These are phyloP conservation scores for Colistium nudipinnis DNA, from an alignment of 2,113 vertebrate species.

Conservation along the genomic window DNA sequence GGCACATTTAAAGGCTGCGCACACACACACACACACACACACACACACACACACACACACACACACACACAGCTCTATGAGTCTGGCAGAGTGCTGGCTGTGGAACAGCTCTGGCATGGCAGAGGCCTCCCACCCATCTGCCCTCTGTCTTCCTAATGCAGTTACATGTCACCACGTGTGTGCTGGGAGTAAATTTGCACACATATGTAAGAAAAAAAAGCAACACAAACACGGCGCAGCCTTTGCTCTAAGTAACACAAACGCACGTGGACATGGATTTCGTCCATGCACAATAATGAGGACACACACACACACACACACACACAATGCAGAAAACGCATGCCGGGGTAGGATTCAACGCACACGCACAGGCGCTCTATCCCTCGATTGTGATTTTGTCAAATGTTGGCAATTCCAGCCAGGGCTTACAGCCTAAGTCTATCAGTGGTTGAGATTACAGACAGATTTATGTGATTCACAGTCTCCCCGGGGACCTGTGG, in stretches of 20 bases:
- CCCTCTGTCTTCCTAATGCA: constrained; percentile 71
- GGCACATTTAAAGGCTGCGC: constrained; percentile 63
- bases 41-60: constrained; percentile 46
- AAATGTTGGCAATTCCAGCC: constrained; percentile 77
- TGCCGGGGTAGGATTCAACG: constrained; percentile 32
- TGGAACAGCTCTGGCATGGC: constrained; percentile 72
- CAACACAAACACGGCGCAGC: constrained; percentile 52
- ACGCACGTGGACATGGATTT: constrained; percentile 53
- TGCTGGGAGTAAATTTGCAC: constrained; percentile 42
- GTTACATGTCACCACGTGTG: constrained; percentile 63
- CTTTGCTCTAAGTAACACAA: constrained; percentile 50
- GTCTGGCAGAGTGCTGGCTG: constrained; percentile 69
- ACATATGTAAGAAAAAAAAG: constrained; percentile 57
- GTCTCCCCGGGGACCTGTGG: constrained; percentile 70
- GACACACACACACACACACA: constrained; percentile 25
- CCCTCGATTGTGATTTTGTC: constrained; percentile 72
- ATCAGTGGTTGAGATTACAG: constrained; percentile 81
- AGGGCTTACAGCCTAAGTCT: constrained; percentile 75
- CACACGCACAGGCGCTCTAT: constrained; percentile 31
- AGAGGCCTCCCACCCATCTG: constrained; percentile 78
- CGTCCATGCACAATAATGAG: constrained; percentile 58
- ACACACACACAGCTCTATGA: constrained; percentile 55
- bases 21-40: constrained; percentile 37
- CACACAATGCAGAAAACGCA: constrained; percentile 41
- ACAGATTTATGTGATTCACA: constrained; percentile 80